Conservation (phyloP, 2,797 vertebrate species). For the Malacoctenus gilli region DNA sequence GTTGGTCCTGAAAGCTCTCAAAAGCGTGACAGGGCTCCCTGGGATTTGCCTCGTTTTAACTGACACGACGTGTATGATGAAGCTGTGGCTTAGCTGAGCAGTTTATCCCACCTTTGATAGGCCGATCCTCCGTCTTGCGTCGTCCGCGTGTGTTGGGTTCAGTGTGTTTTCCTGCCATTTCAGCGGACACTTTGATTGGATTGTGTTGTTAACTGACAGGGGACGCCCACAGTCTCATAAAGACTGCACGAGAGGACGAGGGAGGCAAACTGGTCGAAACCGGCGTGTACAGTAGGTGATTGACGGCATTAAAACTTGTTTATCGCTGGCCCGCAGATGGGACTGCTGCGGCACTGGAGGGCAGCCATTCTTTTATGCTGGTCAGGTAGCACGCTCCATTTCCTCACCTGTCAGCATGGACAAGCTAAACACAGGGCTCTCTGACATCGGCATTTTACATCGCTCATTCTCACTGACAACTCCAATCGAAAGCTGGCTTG, state of each 20-base stretch:
- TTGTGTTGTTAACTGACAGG: constrained; percentile 28
- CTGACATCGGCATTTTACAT: constrained; percentile 77
- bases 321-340: constrained; percentile 51
- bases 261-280: neutral
- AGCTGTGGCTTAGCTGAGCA: no score
- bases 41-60: constrained; percentile 22
- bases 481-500: constrained; percentile 68
- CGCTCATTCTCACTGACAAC: constrained; percentile 76
- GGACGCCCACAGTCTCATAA: constrained; percentile 1
- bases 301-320: constrained; percentile 63
- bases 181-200: constrained; percentile 1
- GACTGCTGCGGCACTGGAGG: constrained; percentile 50
- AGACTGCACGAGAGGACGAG: neutral
- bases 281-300: constrained; percentile 37
- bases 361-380: constrained; percentile 67
- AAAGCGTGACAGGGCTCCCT: constrained; percentile 32
- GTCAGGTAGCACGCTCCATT: constrained; percentile 76
- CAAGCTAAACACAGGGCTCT: constrained; percentile 79
- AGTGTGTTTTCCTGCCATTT: no score
- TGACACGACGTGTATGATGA: constrained; percentile 16
- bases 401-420: constrained; percentile 78
- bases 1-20: constrained; percentile 16
- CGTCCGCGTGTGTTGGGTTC: no score
- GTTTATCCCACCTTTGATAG: no score
- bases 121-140: no score